Base-by-base conservation (phyloP, 2,113 vertebrate genomes). In the Platysternon megacephalum region DNA sequence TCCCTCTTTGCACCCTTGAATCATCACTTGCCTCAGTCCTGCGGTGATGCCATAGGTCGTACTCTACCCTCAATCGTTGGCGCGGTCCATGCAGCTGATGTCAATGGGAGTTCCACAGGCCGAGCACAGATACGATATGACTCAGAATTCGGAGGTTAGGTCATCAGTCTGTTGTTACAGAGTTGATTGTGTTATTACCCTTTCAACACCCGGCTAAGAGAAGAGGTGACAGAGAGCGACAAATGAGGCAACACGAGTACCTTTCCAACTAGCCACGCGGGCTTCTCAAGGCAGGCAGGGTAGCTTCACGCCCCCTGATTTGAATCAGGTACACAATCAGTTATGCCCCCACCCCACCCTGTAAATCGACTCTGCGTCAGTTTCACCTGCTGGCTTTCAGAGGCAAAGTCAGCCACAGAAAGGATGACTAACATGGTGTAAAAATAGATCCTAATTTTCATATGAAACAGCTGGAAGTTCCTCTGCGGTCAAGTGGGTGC, bases 281-380 rank as follows among this genome's bases (percentile, higher is more conserved):
- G 35, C 35, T n/a, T 35, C 61, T n/a, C 32, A 32, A 11, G 35
- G 61, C 35, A n/a, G 61, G 61, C 61, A 35, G 32, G 29, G 35
- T 35, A 24, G 26, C 55, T 28, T 56, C 55, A 56, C 26, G 24
- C 55, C 28, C 55, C 24, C 24, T 56, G 55, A 28, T 28, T 28
- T 28, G 55, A 56, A 56, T 56, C 55, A 56, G 55, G 55, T 5
- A 56, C 55, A 9, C 16, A 8, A 22, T 72, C 65, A 39, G 19
- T 39, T 72, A 72, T 72, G 21, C n/a, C n/a, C 32, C 61, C 61
- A n/a, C 7, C 8, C 61, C 32, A 17, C 61, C 19, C 65, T 3
- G 16, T 3, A 10, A 49, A 91, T 14, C 0, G 0, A 6, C 35
- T 29, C 2, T 6, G 21, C 35, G 51, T 49, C 49, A 1, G 0